These are phyloP conservation scores for Hydrolagus colliei DNA, from an alignment of 2,797 vertebrate genomes.

Conservation along the genomic window DNA sequence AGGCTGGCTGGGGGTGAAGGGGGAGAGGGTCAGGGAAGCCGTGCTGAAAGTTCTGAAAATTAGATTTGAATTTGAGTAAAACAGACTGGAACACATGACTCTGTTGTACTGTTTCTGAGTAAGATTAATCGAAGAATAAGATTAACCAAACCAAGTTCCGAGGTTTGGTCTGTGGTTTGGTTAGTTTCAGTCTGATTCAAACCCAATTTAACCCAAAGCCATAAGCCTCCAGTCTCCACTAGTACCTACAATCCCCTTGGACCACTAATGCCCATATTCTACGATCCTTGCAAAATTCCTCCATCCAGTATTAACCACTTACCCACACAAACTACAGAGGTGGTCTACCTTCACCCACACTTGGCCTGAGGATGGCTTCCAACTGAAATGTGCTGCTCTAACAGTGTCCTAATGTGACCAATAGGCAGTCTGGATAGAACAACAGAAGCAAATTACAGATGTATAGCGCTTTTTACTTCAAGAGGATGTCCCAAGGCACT, in stretches of 20 bases:
- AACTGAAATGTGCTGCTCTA: neutral
- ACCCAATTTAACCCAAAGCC: neutral
- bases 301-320: neutral
- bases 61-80: neutral
- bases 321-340: neutral
- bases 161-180: constrained; percentile 3
- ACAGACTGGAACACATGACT: neutral
- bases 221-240: constrained; percentile 8
- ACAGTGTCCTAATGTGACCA: neutral
- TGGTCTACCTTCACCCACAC: neutral
- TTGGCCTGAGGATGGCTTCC: neutral
- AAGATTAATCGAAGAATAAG: neutral
- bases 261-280: neutral
- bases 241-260: neutral
- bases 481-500: neutral
- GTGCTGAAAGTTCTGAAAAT: neutral
- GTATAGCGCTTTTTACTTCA: too few species aligned
- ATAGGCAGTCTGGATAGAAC: too few species aligned
- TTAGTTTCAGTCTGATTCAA: neutral
- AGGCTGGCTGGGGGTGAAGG: neutral
- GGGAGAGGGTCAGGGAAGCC: neutral
- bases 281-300: neutral
- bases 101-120: neutral
- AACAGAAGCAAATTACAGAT: too few species aligned
- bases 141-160: neutral